Base-by-base conservation (phyloP, 2,797 vertebrate genomes). In the Coregonus ussuriensis region DNA sequence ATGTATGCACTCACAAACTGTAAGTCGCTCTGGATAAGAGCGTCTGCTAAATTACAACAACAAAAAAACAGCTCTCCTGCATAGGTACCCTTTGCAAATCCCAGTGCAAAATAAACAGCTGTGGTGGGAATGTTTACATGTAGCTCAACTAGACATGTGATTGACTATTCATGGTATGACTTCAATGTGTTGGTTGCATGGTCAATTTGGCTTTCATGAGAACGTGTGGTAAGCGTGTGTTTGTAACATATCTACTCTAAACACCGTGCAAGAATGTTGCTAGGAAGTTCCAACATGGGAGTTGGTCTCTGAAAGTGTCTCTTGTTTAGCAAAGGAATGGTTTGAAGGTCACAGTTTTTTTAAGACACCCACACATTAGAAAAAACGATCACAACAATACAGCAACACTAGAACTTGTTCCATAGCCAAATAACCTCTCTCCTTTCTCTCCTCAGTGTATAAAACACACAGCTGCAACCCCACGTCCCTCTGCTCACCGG, bases 151-250 rank as follows among this genome's bases (percentile, higher is more conserved):
- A 80, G 85, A 84, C 87, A 81, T 87, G 84, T 82, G 81, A 84
- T 79, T 77, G 71, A 79, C 84, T 85, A 53, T 90, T 90, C 89
- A 80, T 77, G 74, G 88, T 86, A 83, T 83, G 82, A 81, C 81
- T 88, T 87, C 85, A 88, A 91, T 89, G 86, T 83, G 82, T 81
- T 16, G 92, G 87, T 91, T 92, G 89, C 91, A 90, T 16, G 91
- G 92, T 77, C 88, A 89, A 89, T 93, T 93, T 91, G 88, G 93
- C 88, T 88, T 86, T 77, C 87, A 85, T 80, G 88, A 92, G 92
- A 89, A 91, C 80, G 52, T 86, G 89, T 0, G 91, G 89, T 21
- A 52, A 74, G 83, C 73, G 85, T 87, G 84, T 90, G 86, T 90
- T 86, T 82, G 86, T 74, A 82, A 82, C 81, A 33, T 86, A 87